Evolutionary conservation across 2,113 vertebrate genomes (phyloP).

Genomic region (Poeciliopsis retropinna): DNA sequence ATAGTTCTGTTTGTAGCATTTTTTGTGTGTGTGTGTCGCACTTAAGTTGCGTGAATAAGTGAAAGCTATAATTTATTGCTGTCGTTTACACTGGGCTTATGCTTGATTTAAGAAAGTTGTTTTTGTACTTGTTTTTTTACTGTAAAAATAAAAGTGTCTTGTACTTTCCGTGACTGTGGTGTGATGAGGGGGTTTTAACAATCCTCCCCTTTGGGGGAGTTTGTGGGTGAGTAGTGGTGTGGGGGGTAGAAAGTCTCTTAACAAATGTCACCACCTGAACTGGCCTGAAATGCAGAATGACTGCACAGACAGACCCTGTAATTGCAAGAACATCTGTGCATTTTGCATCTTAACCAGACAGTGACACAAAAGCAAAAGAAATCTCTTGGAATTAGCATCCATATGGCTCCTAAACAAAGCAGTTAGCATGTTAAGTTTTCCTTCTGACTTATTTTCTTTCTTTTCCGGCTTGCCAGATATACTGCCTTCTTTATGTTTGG

Average conservation of each 20-base stretch:
- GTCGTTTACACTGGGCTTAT: constrained; percentile 74
- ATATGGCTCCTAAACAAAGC: constrained; percentile 59
- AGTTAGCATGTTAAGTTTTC: constrained; percentile 41
- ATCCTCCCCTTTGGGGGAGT: constrained; percentile 20
- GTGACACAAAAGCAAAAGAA: constrained; percentile 57
- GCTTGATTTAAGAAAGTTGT: constrained; percentile 40
- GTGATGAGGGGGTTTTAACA: constrained; percentile 13
- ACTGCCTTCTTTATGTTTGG: constrained; percentile 34
- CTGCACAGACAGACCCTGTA: constrained; percentile 58
- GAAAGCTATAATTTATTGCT: constrained; percentile 79
- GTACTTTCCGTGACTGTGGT: constrained; percentile 40
- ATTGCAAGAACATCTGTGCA: constrained; percentile 82
- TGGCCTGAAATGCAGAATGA: constrained; percentile 57
- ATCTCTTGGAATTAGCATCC: constrained; percentile 56
- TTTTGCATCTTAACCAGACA: constrained; percentile 72
- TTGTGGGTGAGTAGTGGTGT: constrained; percentile 30
- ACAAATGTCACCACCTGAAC: constrained; percentile 80
- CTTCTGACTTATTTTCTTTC: constrained; percentile 24
- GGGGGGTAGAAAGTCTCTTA: constrained; percentile 35
- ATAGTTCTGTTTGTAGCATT: constrained; percentile 66
- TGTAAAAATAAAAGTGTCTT: constrained; percentile 55
- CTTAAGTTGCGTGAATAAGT: constrained; percentile 69
- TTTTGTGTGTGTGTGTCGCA: constrained; percentile 63
- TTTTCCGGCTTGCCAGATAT: constrained; percentile 25
- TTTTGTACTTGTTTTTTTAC: constrained; percentile 48